Conservation (phyloP, 2,888 invertebrate genomes). For the Chaetogeoica ovagalla region DNA sequence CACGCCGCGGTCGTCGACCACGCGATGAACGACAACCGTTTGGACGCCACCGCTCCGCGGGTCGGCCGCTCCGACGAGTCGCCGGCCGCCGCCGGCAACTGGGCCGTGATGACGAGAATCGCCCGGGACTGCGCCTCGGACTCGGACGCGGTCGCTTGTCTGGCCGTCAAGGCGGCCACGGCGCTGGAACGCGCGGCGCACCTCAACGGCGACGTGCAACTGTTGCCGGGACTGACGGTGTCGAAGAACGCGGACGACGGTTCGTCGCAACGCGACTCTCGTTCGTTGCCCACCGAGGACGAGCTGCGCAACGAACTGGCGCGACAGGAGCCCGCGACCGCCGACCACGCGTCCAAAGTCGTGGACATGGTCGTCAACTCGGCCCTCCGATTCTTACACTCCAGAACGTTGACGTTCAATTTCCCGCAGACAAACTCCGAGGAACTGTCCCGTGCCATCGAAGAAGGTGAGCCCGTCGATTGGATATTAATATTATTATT, state of each 20-base stretch:
- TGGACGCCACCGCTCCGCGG: background rate
- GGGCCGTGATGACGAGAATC: slow-evolving; percentile 54
- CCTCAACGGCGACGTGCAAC: slow-evolving; percentile 64
- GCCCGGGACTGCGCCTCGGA: slow-evolving; percentile 56
- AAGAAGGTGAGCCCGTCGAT: slow-evolving; percentile 68
- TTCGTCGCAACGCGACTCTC: slow-evolving; percentile 55
- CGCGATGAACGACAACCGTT: background rate
- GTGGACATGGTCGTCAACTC: slow-evolving; percentile 65
- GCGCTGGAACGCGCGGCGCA: slow-evolving; percentile 65
- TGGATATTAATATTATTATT: too few species aligned
- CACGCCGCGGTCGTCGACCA: slow-evolving; percentile 6
- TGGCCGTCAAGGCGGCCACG: slow-evolving; percentile 66
- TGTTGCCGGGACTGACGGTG: slow-evolving; percentile 66
- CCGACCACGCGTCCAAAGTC: slow-evolving; percentile 62
- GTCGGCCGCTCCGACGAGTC: background rate
- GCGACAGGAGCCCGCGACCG: slow-evolving; percentile 58
- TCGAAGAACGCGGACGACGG: slow-evolving; percentile 59
- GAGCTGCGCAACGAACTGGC: slow-evolving; percentile 58
- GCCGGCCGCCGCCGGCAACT: slow-evolving; percentile 19
- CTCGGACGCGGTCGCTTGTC: slow-evolving; percentile 64
- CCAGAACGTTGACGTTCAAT: slow-evolving; percentile 71
- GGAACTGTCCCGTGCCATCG: slow-evolving; percentile 71
- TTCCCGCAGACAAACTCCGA: slow-evolving; percentile 69
- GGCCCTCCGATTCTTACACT: slow-evolving; percentile 65
- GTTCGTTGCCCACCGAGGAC: slow-evolving; percentile 60